phyloP scores from a whole-genome alignment of 2,113 vertebrate species.

The Microcebus griseorufus region DNA sequence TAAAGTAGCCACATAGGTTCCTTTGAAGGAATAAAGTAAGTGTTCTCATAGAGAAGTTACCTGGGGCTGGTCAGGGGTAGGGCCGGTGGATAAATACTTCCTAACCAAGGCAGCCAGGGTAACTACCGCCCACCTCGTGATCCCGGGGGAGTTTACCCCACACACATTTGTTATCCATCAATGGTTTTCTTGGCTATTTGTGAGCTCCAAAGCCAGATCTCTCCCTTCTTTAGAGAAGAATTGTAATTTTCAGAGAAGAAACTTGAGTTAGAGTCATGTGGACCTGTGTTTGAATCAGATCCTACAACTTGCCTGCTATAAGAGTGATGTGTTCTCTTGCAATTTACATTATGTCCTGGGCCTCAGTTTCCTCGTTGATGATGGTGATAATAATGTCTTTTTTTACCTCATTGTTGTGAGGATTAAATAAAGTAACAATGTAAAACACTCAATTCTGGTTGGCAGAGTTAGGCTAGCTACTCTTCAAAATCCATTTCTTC shows the following conservation, averaged over 20 bases:
- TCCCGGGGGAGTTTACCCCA: fast-evolving
- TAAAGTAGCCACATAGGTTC: neutral
- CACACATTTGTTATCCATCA: too few relatives aligned
- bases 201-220: neutral
- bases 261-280: neutral
- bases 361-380: neutral
- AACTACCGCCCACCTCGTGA: neutral
- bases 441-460: neutral
- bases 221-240: neutral
- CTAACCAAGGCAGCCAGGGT: neutral
- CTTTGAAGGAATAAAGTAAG: neutral
- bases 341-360: neutral
- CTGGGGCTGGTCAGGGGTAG: neutral
- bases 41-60: neutral
- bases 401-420: neutral
- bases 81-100: neutral
- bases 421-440: neutral
- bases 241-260: neutral
- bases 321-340: neutral
- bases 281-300: neutral
- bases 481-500: neutral
- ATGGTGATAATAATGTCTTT: neutral
- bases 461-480: neutral
- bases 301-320: neutral
- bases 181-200: neutral